phyloP scores from a whole-genome alignment of 2,797 vertebrate species.

The Falco columbarius region DNA sequence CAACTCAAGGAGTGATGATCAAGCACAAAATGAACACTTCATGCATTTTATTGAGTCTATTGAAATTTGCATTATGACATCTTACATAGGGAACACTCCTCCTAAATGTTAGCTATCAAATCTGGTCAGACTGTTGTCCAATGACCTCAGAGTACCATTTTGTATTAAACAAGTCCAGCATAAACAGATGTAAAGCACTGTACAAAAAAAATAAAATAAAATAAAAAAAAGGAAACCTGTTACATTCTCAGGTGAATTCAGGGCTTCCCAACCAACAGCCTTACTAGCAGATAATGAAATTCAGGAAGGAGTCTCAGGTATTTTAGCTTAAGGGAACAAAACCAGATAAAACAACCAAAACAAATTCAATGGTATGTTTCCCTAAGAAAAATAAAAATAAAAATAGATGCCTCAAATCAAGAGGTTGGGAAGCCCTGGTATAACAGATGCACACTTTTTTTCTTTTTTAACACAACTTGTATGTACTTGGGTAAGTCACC shows the following conservation, averaged over 20 bases:
- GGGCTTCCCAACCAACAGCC: conserved; percentile 72
- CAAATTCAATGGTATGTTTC: background rate
- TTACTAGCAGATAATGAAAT: background rate
- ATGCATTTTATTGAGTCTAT: conserved; percentile 82
- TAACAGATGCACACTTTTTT: conserved; percentile 47
- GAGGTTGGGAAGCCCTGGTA: conserved; percentile 66
- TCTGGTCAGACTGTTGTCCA: conserved; percentile 54
- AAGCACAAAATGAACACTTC: conserved; percentile 74
- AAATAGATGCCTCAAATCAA: accelerated
- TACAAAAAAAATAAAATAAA: background rate
- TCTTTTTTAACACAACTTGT: background rate
- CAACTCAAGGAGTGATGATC: conserved; percentile 70
- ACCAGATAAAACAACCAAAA: conserved; percentile 34
- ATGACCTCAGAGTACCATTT: conserved; percentile 65
- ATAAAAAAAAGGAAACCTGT: background rate
- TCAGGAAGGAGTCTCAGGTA: background rate
- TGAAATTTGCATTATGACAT: conserved; percentile 76
- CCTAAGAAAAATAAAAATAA: background rate
- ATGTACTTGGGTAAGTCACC: conserved; percentile 32
- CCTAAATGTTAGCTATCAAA: conserved; percentile 71
- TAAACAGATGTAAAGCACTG: conserved; percentile 69
- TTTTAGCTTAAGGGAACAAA: conserved; percentile 46
- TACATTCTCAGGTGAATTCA: conserved; percentile 71
- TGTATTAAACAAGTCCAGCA: conserved; percentile 67
- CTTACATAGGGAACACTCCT: conserved; percentile 79